Percentiles rank a stretch among this genome's conserved stretches.
phyloP scores from a whole-genome alignment of 2,888 invertebrate genomes.

The Tetheella fluctuosa region DNA sequence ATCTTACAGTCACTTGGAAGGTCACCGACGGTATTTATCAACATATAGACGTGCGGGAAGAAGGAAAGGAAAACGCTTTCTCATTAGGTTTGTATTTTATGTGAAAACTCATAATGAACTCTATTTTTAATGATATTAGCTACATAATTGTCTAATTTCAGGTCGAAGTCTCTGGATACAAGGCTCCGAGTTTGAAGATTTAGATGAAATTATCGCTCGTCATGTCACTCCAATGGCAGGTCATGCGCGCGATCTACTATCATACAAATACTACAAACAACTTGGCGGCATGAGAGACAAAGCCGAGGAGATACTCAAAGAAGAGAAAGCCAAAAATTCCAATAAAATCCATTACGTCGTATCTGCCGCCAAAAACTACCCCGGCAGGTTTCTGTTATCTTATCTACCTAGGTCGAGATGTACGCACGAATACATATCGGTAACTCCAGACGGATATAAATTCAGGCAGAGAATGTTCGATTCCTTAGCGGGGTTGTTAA shows the following conservation, averaged over 20 bases:
- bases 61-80: constrained; percentile 98
- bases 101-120: background rate
- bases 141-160: constrained; percentile 29
- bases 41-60: constrained; percentile 97
- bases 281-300: constrained; percentile 92
- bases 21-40: constrained; percentile 97
- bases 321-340: constrained; percentile 94
- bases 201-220: constrained; percentile 99
- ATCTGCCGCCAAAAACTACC: constrained; percentile 92
- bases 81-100: constrained; percentile 89
- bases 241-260: constrained; percentile 94
- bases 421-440: constrained; percentile 95
- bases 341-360: constrained; percentile 95
- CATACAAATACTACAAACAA: constrained; percentile 95
- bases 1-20: constrained; percentile 99
- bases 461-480: constrained; percentile 96
- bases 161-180: constrained; percentile 91
- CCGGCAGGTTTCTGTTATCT: constrained; percentile 96
- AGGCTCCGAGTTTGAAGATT: constrained; percentile 97
- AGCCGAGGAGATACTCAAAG: constrained; percentile 93
- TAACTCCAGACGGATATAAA: constrained; percentile 96
- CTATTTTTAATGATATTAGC: background rate
- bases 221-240: constrained; percentile 98
- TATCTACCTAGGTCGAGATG: constrained; percentile 94
- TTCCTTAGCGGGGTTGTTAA: constrained; percentile 89